These are phyloP conservation scores for Oscheius sp. DNA, from an alignment of 2,888 invertebrate genomes.

Conservation along the genomic window DNA sequence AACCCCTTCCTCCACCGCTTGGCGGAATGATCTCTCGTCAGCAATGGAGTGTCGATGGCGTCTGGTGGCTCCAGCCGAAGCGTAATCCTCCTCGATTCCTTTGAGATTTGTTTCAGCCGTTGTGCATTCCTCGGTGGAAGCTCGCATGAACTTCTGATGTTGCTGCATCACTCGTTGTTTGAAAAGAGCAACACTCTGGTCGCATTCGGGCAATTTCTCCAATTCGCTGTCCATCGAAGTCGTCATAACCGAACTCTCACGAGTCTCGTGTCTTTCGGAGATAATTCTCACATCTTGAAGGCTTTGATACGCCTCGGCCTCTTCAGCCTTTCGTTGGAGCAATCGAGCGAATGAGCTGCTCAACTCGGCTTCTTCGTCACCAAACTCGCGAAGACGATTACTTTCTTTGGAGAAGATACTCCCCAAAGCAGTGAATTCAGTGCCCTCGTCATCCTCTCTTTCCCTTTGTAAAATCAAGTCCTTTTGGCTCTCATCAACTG, in stretches of 20 bases:
- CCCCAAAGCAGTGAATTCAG: not conserved
- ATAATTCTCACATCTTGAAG: slow-evolving; percentile 36
- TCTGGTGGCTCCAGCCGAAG: slow-evolving; percentile 29
- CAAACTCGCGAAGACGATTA: slow-evolving; percentile 38
- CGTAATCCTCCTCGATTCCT: slow-evolving; percentile 20
- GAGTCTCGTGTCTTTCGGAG: slow-evolving; percentile 28
- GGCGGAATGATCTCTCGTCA: slow-evolving; percentile 21
- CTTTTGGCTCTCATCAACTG: not conserved
- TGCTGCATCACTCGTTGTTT: slow-evolving; percentile 28
- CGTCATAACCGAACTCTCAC: slow-evolving; percentile 34
- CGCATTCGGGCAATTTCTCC: slow-evolving; percentile 38
- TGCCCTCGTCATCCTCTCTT: not conserved
- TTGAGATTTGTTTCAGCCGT: not conserved
- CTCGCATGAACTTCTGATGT: slow-evolving; percentile 25
- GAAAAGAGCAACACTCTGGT: slow-evolving; percentile 39
- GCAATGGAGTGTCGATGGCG: slow-evolving; percentile 2
- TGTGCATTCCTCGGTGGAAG: slow-evolving; percentile 8
- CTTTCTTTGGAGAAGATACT: not conserved
- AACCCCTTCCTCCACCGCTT: slow-evolving; percentile 36
- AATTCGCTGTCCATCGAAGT: slow-evolving; percentile 44
- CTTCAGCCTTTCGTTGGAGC: slow-evolving; percentile 29
- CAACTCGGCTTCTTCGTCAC: slow-evolving; percentile 37
- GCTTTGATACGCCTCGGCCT: slow-evolving; percentile 35
- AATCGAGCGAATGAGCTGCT: slow-evolving; percentile 34
- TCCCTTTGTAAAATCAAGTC: not conserved